Conservation (phyloP, 2,888 invertebrate genomes). For the Coleophora deauratella region DNA sequence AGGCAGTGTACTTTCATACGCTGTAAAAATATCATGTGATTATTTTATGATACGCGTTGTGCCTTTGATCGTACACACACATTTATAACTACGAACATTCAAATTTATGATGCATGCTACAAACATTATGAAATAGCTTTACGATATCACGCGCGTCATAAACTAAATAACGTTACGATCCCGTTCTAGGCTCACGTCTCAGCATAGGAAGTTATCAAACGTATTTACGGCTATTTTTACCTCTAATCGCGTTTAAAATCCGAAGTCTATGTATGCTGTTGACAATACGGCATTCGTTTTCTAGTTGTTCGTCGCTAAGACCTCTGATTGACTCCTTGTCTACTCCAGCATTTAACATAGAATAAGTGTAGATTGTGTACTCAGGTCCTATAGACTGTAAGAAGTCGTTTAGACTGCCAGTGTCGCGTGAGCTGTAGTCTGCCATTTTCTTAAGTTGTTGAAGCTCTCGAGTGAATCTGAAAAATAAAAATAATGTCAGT, state of each 20-base stretch:
- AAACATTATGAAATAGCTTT: constrained; percentile 14
- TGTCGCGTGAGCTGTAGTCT: constrained; percentile 95
- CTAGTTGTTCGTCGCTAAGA: constrained; percentile 92
- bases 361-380: constrained; percentile 97
- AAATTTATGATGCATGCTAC: background rate
- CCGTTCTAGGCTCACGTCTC: background rate
- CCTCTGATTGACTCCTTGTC: constrained; percentile 90
- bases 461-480: constrained; percentile 91
- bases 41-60: constrained; percentile 2
- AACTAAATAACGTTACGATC: constrained; percentile 14
- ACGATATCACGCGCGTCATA: constrained; percentile 15
- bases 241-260: constrained; percentile 90
- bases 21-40: constrained; percentile 40
- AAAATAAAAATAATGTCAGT: constrained; percentile 18
- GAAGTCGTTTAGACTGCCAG: constrained; percentile 91
- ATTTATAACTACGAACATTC: background rate
- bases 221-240: constrained; percentile 35
- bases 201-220: constrained; percentile 9
- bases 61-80: background rate
- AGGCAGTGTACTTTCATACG: constrained; percentile 77
- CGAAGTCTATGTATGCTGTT: constrained; percentile 96
- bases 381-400: constrained; percentile 89
- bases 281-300: constrained; percentile 90
- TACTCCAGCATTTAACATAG: constrained; percentile 95
- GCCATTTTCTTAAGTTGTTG: constrained; percentile 96